Conservation (phyloP, 2,113 vertebrate species). For the Myiopsitta monachus region DNA sequence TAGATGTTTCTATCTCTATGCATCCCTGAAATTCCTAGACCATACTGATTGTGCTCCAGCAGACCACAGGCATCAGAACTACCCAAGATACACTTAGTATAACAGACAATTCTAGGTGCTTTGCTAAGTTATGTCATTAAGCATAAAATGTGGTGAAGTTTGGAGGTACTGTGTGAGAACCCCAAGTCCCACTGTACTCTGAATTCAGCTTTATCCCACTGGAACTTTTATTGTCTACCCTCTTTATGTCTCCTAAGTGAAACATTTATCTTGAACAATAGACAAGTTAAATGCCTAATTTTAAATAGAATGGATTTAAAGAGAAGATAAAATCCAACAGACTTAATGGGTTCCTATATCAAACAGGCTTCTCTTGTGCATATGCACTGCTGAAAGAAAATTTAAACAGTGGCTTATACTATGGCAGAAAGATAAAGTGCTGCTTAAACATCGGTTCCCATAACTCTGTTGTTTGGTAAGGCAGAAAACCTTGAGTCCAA, state of each 20-base stretch:
- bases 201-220: background rate
- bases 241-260: background rate
- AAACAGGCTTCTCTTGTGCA: background rate
- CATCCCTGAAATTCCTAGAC: background rate
- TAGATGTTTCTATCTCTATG: background rate
- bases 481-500: background rate
- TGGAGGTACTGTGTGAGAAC: background rate
- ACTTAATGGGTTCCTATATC: background rate
- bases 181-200: fast-evolving
- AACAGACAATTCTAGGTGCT: background rate
- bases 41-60: background rate
- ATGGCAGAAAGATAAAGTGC: background rate
- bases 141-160: background rate
- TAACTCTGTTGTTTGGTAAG: background rate
- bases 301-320: background rate
- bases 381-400: background rate
- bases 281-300: background rate
- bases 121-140: background rate
- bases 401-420: background rate
- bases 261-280: background rate
- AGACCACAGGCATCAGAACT: background rate
- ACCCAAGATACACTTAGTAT: background rate
- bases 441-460: background rate
- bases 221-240: background rate
- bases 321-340: background rate